A percentile compares a stretch with the other conserved stretches of the same genome.
These are phyloP conservation scores for Pheosia tremula DNA, from an alignment of 2,888 invertebrate genomes.

Conservation along the genomic window DNA sequence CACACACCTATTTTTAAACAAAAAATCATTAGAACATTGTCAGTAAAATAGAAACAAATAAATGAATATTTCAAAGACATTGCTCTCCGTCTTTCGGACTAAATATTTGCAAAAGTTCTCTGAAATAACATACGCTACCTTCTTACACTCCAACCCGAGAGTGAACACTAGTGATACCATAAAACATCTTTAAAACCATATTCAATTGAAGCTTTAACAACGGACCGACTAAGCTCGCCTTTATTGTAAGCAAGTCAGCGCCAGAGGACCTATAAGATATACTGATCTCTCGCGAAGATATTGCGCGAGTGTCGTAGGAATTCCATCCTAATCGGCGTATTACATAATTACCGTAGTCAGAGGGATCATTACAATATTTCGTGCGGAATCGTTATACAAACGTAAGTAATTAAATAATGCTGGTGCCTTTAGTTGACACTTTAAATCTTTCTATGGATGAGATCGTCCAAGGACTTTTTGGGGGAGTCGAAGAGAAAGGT, in stretches of 20 bases:
- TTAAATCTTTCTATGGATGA: too few species aligned
- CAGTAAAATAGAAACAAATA: not conserved
- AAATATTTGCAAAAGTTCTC: conserved; percentile 30
- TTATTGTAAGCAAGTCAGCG: conserved; percentile 22
- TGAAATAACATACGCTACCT: too few species aligned
- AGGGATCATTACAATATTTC: conserved; percentile 24
- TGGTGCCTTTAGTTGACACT: too few species aligned
- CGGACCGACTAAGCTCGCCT: conserved; percentile 14
- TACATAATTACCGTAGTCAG: conserved; percentile 22
- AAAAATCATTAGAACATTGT: not conserved
- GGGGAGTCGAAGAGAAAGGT: too few species aligned
- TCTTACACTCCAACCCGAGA: too few species aligned
- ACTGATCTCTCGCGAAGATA: conserved; percentile 23
- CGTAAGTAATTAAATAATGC: too few species aligned
- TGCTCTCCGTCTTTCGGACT: conserved; percentile 6
- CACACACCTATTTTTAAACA: too few species aligned
- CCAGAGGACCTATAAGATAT: conserved; percentile 21
- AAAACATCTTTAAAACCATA: conserved; percentile 10
- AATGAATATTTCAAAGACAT: not conserved
- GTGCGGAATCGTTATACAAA: conserved; percentile 11
- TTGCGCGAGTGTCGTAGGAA: conserved; percentile 2
- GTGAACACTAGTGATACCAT: not conserved
- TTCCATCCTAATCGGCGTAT: conserved; percentile 12
- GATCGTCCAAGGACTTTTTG: too few species aligned
- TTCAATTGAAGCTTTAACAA: conserved; percentile 6